Evolutionary conservation across 2,888 invertebrate genomes (phyloP).

Genomic region (Corythucha ciliata): DNA sequence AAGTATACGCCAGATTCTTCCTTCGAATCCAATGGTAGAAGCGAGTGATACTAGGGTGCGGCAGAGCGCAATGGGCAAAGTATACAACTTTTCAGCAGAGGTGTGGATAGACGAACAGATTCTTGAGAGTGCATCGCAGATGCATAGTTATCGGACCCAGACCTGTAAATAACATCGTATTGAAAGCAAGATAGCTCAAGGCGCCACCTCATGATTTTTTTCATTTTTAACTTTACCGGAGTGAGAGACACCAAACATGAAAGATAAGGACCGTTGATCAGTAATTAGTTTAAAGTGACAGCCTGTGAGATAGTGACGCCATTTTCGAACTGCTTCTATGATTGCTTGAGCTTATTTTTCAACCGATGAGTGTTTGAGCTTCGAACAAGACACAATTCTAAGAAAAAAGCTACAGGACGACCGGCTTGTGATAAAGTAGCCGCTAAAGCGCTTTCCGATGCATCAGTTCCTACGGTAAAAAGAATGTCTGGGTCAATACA

Average conservation of each 20-base stretch:
- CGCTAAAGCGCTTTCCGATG: background rate
- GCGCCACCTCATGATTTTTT: background rate
- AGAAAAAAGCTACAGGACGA: constrained; percentile 9
- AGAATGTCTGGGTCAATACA: background rate
- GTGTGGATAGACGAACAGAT: background rate
- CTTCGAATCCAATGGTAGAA: background rate
- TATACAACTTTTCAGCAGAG: background rate
- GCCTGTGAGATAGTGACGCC: background rate
- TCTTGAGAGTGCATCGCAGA: background rate
- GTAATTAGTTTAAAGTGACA: background rate
- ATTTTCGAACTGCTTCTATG: background rate
- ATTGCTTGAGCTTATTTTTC: background rate
- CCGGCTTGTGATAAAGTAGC: background rate
- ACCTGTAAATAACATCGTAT: background rate
- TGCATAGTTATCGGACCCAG: background rate
- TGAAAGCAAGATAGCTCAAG: background rate
- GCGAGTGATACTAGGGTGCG: background rate
- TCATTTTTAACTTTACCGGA: background rate
- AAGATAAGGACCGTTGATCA: background rate
- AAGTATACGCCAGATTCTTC: background rate
- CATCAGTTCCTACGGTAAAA: background rate
- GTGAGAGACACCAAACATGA: background rate
- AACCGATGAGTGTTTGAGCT: background rate
- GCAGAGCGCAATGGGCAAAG: background rate
- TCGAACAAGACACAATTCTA: background rate